Percentiles rank a stretch among this genome's conserved stretches.
Conservation (phyloP, 2,113 vertebrate species). For the Lasiurus borealis region DNA sequence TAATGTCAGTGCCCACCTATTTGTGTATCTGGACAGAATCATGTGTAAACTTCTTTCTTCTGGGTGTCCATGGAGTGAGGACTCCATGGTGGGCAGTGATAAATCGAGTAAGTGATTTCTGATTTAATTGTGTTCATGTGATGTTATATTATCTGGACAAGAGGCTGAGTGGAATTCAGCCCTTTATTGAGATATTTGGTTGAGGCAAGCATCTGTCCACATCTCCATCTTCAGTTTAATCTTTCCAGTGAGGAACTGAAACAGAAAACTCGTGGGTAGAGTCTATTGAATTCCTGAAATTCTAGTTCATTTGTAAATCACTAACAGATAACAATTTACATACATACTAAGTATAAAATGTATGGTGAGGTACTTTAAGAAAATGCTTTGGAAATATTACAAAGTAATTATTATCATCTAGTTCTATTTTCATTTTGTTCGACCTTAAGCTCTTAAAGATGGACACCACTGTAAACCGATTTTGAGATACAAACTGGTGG, state of each 20-base stretch:
- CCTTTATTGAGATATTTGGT: conserved; percentile 56
- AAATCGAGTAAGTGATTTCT: not conserved
- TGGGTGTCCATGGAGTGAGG: not conserved
- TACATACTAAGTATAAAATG: conserved; percentile 42
- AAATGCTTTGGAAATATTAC: conserved; percentile 46
- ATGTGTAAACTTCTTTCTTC: not conserved
- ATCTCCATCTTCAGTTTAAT: not conserved
- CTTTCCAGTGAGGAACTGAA: conserved; percentile 44
- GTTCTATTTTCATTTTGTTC: conserved; percentile 12
- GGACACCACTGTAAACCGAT: not conserved
- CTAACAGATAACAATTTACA: not conserved
- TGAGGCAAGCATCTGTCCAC: conserved; percentile 27
- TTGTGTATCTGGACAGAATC: not conserved
- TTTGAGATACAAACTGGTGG: not conserved
- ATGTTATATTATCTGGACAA: conserved; percentile 38
- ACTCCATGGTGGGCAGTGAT: not conserved
- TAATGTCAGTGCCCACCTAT: not conserved
- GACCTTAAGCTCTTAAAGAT: not conserved
- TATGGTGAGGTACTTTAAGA: conserved; percentile 35
- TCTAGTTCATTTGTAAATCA: conserved; percentile 53
- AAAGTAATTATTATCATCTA: conserved; percentile 34
- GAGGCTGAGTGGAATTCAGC: conserved; percentile 3
- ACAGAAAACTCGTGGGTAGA: not conserved
- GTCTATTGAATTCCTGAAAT: conserved; percentile 43
- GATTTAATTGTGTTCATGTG: not conserved